These are phyloP conservation scores for Ochropleura leucogaster DNA, from an alignment of 2,888 invertebrate species.

Conservation along the genomic window DNA sequence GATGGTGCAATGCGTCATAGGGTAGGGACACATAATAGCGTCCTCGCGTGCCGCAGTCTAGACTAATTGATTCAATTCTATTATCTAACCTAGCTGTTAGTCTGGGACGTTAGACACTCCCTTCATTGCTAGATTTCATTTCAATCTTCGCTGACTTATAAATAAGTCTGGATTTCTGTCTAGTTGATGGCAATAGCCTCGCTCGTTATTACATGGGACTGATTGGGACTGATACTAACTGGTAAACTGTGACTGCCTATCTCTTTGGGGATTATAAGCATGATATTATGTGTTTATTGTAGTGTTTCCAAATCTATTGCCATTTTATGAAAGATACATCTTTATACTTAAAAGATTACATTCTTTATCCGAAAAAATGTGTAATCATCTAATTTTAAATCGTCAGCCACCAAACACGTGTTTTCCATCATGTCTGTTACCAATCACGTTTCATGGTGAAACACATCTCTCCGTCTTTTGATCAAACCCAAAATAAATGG, in stretches of 20 bases:
- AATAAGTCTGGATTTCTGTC: neutral
- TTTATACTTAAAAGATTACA: neutral
- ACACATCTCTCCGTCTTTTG: constrained; percentile 8
- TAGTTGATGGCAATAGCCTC: too few species aligned
- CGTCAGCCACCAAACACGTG: constrained; percentile 11
- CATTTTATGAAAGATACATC: neutral
- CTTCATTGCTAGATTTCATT: neutral
- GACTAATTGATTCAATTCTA: constrained; percentile 26
- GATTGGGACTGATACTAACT: too few species aligned
- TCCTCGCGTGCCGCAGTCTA: constrained; percentile 35
- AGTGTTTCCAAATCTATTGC: neutral
- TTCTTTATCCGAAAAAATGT: neutral
- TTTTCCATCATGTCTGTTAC: constrained; percentile 12
- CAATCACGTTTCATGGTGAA: constrained; percentile 7
- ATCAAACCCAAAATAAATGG: constrained; percentile 31
- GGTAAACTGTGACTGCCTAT: too few species aligned
- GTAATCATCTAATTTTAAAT: neutral
- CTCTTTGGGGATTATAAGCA: too few species aligned
- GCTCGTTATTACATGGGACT: too few species aligned
- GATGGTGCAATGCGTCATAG: constrained; percentile 34
- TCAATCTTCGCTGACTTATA: neutral
- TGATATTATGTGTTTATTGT: neutral
- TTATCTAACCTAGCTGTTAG: neutral
- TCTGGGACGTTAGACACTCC: constrained; percentile 3
- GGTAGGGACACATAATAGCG: constrained; percentile 14